phyloP scores from a whole-genome alignment of 2,888 invertebrate species.

The Unio delphinus region DNA sequence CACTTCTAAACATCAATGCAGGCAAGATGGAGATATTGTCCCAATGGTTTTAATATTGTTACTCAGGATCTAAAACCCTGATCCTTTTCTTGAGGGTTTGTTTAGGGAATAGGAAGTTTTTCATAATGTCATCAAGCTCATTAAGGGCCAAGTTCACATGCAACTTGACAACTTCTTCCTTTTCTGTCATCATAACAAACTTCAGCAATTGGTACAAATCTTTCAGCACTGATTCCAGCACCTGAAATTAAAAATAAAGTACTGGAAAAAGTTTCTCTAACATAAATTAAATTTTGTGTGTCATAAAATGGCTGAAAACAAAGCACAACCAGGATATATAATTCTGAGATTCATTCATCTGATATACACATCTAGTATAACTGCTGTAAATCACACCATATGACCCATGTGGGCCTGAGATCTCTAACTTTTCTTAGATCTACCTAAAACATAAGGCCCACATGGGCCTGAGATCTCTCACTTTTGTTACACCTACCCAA shows the following conservation, averaged over 20 bases:
- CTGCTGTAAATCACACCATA: too few species aligned
- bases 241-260: slow-evolving; percentile 59
- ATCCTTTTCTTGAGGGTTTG: slow-evolving; percentile 77
- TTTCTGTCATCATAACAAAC: slow-evolving; percentile 77
- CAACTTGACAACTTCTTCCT: slow-evolving; percentile 80
- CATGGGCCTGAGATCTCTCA: too few species aligned
- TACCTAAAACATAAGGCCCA: too few species aligned
- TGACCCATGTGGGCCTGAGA: too few species aligned
- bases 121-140: slow-evolving; percentile 81
- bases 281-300: too few species aligned
- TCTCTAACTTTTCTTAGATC: too few species aligned
- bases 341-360: too few species aligned
- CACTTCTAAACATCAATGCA: background rate
- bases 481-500: too few species aligned
- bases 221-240: slow-evolving; percentile 79
- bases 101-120: slow-evolving; percentile 77
- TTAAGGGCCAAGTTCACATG: slow-evolving; percentile 86
- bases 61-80: slow-evolving; percentile 71
- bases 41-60: slow-evolving; percentile 61
- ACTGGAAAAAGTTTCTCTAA: too few species aligned
- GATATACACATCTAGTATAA: too few species aligned
- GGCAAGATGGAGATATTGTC: background rate
- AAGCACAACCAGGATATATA: too few species aligned
- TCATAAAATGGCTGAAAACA: too few species aligned
- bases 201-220: slow-evolving; percentile 83